A percentile compares a stretch with the other conserved stretches of the same genome.
Conservation (phyloP, 1,140 invertebrate species). For the Drosophila lini region DNA sequence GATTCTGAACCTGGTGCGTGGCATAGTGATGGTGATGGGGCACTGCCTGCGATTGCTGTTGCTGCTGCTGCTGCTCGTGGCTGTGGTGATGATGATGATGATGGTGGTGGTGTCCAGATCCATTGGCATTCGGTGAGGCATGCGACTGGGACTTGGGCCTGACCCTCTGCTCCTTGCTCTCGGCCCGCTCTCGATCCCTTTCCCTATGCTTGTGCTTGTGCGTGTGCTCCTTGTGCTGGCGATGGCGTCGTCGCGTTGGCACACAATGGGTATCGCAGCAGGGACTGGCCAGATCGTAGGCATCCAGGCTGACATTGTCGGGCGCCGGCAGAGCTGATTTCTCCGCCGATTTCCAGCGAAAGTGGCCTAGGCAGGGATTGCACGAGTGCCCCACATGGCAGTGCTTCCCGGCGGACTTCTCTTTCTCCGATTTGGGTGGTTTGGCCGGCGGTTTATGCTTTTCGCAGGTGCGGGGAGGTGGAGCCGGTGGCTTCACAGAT, state of each 20-base stretch:
- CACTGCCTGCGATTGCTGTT: slow-evolving; percentile 41
- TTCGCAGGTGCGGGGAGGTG: slow-evolving; percentile 79
- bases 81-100: slow-evolving; percentile 61
- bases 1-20: slow-evolving; percentile 47
- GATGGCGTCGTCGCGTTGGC: slow-evolving; percentile 88
- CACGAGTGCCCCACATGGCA: slow-evolving; percentile 88
- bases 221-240: slow-evolving; percentile 87
- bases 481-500: slow-evolving; percentile 64
- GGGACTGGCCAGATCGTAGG: slow-evolving; percentile 92
- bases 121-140: slow-evolving; percentile 66
- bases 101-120: slow-evolving; percentile 45
- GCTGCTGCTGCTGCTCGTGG: slow-evolving; percentile 39
- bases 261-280: slow-evolving; percentile 94
- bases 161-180: slow-evolving; percentile 72
- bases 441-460: slow-evolving; percentile 78
- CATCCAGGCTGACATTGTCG: slow-evolving; percentile 91
- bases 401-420: slow-evolving; percentile 65
- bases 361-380: slow-evolving; percentile 88
- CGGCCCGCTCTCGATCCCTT: slow-evolving; percentile 70
- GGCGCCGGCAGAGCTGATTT: slow-evolving; percentile 64
- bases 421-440: slow-evolving; percentile 62
- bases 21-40: slow-evolving; percentile 54
- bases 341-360: slow-evolving; percentile 77
- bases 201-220: slow-evolving; percentile 86
- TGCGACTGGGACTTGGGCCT: slow-evolving; percentile 85